phyloP scores from a whole-genome alignment of 1,140 invertebrate species.

The Radopholus similis region DNA sequence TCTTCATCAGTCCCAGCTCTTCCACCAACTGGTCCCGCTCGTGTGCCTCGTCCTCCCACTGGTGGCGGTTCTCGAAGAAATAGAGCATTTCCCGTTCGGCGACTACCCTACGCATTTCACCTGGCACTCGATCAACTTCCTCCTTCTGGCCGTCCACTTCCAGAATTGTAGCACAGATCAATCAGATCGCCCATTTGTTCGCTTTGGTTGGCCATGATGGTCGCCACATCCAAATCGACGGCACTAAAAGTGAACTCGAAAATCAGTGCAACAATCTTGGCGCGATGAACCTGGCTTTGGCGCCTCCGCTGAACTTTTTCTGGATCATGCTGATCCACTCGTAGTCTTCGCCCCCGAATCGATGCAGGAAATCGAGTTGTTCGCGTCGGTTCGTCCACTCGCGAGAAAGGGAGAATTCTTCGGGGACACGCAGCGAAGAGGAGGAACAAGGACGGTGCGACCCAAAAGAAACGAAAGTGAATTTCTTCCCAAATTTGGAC shows the following conservation, averaged over 20 bases:
- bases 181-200: conserved; percentile 52
- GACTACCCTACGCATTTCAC: conserved; percentile 13
- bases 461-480: no score
- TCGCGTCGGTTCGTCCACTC: conserved; percentile 32
- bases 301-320: conserved; percentile 56
- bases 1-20: conserved; percentile 37
- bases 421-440: neutral
- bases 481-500: no score
- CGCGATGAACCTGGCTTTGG: conserved; percentile 38
- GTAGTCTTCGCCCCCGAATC: conserved; percentile 46
- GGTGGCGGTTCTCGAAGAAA: conserved; percentile 56
- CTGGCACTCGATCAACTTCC: conserved; percentile 42
- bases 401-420: conserved; percentile 1
- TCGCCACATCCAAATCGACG: conserved; percentile 54
- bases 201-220: conserved; percentile 34
- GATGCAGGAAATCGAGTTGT: conserved; percentile 33
- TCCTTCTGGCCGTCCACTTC: conserved; percentile 42
- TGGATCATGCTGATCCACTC: conserved; percentile 56
- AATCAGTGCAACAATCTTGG: neutral
- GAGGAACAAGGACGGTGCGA: no score
- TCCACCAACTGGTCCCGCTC: conserved; percentile 40
- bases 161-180: conserved; percentile 55
- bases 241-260: conserved; percentile 39
- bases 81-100: conserved; percentile 34
- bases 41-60: conserved; percentile 49